These are phyloP conservation scores for Thaumetopoea pityocampa DNA, from an alignment of 1,140 invertebrate genomes.

Conservation along the genomic window DNA sequence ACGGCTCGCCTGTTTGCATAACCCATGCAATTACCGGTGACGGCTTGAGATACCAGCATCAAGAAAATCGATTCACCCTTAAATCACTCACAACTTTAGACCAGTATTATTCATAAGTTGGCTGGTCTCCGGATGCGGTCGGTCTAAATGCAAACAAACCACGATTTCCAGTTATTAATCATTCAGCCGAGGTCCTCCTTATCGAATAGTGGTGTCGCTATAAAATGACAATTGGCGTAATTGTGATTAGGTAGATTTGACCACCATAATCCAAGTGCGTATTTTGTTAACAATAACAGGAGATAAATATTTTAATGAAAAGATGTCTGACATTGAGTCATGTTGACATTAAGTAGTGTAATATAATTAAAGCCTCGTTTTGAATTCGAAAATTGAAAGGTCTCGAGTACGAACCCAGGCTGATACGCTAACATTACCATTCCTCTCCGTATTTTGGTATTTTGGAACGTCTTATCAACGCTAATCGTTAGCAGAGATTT, in stretches of 20 bases:
- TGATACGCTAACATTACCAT: too few species aligned
- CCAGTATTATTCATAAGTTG: constrained; percentile 66
- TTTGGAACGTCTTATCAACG: too few species aligned
- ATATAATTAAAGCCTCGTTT: too few species aligned
- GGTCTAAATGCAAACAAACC: constrained; percentile 60
- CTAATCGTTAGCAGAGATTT: too few species aligned
- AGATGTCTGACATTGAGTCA: too few species aligned
- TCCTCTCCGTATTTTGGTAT: too few species aligned
- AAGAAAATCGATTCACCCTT: constrained; percentile 51
- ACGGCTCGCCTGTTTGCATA: constrained; percentile 58
- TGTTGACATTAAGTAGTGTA: too few species aligned
- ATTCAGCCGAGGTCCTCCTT: constrained; percentile 57
- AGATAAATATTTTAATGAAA: too few species aligned
- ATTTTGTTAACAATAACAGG: too few species aligned
- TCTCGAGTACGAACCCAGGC: too few species aligned
- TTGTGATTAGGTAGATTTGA: constrained; percentile 66
- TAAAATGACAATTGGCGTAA: constrained; percentile 61
- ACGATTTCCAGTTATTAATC: constrained; percentile 59
- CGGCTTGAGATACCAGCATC: constrained; percentile 21
- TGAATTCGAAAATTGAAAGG: too few species aligned
- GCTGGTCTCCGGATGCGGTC: constrained; percentile 46
- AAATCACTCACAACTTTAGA: constrained; percentile 35
- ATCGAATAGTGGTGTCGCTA: constrained; percentile 56
- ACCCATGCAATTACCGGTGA: constrained; percentile 47
- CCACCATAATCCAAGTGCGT: too few species aligned